These are phyloP conservation scores for Deilephila elpenor DNA, from an alignment of 2,888 invertebrate genomes.

Conservation along the genomic window DNA sequence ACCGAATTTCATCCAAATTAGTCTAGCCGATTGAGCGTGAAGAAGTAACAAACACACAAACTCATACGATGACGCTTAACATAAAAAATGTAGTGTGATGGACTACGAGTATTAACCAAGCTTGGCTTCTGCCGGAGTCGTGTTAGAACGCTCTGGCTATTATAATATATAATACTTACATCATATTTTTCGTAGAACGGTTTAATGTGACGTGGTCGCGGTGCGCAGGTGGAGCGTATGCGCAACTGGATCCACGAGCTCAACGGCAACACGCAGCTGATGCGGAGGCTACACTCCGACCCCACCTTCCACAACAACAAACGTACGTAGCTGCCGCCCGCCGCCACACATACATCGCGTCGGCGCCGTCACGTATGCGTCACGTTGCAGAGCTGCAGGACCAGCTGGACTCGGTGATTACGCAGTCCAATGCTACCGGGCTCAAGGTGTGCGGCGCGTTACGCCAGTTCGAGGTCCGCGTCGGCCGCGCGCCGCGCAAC, in stretches of 20 bases:
- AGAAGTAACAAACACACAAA: too few relatives aligned
- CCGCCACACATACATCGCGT: neutral
- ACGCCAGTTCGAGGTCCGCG: constrained; percentile 73
- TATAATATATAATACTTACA: too few relatives aligned
- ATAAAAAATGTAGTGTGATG: too few relatives aligned
- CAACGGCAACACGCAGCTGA: constrained; percentile 74
- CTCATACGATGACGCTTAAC: too few relatives aligned
- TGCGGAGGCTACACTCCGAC: constrained; percentile 84
- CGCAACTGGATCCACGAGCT: constrained; percentile 80
- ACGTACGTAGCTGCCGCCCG: constrained; percentile 52
- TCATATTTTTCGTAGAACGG: neutral
- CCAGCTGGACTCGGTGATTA: constrained; percentile 85
- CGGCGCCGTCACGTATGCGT: neutral
- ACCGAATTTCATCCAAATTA: too few relatives aligned
- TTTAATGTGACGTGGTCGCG: constrained; percentile 15
- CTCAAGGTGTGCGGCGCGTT: constrained; percentile 82
- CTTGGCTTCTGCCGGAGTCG: too few relatives aligned
- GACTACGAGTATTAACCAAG: too few relatives aligned
- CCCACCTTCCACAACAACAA: constrained; percentile 77
- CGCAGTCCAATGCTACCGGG: constrained; percentile 80
- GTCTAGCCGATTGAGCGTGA: too few relatives aligned
- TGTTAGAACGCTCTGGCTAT: too few relatives aligned
- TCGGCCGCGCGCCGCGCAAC: constrained; percentile 59
- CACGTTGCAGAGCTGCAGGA: constrained; percentile 82
- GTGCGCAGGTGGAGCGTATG: constrained; percentile 77